Base-by-base conservation (phyloP, 2,888 invertebrate species). In the Drosophila kuntzei region DNA sequence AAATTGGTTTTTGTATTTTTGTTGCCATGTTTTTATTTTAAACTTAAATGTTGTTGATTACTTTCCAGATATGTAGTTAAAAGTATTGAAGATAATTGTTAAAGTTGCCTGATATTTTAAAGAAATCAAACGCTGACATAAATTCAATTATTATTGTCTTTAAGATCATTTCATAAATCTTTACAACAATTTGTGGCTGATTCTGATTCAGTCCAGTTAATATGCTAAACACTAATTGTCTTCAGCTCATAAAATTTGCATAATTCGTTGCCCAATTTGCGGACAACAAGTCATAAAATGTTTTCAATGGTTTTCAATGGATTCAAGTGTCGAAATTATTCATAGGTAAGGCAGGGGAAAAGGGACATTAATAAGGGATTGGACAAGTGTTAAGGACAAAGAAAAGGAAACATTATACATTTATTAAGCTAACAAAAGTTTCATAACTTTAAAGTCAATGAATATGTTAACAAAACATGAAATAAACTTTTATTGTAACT, bases 171-270 rank as follows among this genome's bases (percentile, higher is more conserved):
- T 53, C 9, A 41, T 29, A 29, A 20, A 29, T 27, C n/a, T 53
- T 39, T 4, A 20, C 39, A 39, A 20, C 39, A 41, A 53, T 29
- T 53, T 53, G 39, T 8, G n/a, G 39, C 39, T 5, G 18, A 53
- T 29, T 41, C 39, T 11, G 12, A n/a, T 18, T 25, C 20, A 32
- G 22, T 20, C 8, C 14, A 43, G 20, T 51, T 43, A 12, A 44
- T 37, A 37, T 51, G 14, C 18, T 14, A 18, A 34, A 25, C 55
- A 34, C 43, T 55, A 55, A 55, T 55, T 55, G 44, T 25, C 32
- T 12, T 1, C 55, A 44, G 34, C 43, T 55, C 55, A 55, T 55
- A 43, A 55, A 55, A 55, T 55, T 55, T 55, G 44, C 55, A 55
- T 55, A 55, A 44, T 55, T 32, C 32, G 22, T 12, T 44, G 55